phyloP scores from a whole-genome alignment of 2,113 vertebrate species.

The Tringa solitaria region DNA sequence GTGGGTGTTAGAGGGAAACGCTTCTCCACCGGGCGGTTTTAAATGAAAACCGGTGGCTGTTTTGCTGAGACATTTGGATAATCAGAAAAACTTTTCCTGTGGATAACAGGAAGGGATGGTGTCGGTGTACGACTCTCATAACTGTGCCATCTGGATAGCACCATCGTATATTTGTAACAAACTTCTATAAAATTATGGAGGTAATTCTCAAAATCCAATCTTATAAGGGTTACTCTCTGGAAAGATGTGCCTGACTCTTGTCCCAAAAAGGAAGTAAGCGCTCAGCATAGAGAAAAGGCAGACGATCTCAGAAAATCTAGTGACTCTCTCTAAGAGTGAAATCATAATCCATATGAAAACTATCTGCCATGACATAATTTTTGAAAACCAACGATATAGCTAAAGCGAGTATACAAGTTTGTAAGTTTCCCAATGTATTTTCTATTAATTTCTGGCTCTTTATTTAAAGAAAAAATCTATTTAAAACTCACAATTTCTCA shows the following conservation, averaged over 20 bases:
- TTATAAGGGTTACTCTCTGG: background rate
- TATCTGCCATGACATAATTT: background rate
- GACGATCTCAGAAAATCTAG: background rate
- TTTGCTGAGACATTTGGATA: background rate
- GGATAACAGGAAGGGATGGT: background rate
- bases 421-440: background rate
- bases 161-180: background rate
- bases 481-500: background rate
- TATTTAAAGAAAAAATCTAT: background rate
- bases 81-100: background rate
- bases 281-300: background rate
- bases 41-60: background rate
- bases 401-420: background rate
- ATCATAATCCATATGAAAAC: background rate
- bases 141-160: background rate
- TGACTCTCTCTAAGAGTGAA: background rate
- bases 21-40: conserved; percentile 29
- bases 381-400: background rate
- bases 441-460: background rate
- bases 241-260: background rate
- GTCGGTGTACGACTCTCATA: background rate
- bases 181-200: background rate
- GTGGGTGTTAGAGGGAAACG: conserved; percentile 21
- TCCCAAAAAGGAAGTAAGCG: background rate
- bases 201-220: background rate